A percentile compares a stretch with the other conserved stretches of the same genome.
Evolutionary conservation across 2,797 vertebrate genomes (phyloP).

Genomic region (Podarcis siculus): DNA sequence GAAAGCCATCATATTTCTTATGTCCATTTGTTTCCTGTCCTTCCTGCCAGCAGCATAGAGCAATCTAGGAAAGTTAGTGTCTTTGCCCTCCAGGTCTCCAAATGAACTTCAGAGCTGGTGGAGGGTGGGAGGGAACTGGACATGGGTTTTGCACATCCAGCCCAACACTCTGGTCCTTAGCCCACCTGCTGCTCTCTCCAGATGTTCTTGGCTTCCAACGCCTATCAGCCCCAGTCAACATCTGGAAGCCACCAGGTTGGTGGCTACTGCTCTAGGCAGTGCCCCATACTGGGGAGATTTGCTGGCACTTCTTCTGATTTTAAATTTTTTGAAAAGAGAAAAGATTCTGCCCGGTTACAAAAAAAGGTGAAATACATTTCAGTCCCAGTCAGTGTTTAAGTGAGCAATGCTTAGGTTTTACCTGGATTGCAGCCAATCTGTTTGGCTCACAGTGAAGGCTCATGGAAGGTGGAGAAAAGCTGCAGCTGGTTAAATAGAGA

Average conservation of each 20-base stretch:
- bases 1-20: neutral
- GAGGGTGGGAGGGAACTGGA: neutral
- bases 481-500: neutral
- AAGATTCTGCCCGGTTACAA: neutral
- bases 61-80: neutral
- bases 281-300: neutral
- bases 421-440: neutral
- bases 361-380: neutral
- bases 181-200: no score
- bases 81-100: neutral
- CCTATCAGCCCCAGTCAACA: no score
- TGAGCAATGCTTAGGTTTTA: slow-evolving; percentile 2
- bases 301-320: neutral
- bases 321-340: neutral
- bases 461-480: neutral
- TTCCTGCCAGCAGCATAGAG: neutral
- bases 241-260: neutral
- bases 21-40: neutral
- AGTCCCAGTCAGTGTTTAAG: slow-evolving; percentile 2
- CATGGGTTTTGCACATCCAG: neutral
- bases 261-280: neutral
- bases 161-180: neutral
- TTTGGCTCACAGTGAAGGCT: neutral
- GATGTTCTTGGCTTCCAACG: no score
- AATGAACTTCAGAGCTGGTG: neutral